Evolutionary conservation across 2,113 vertebrate genomes (phyloP), one percentile per base, ranked within the genome.

Genomic region (Xiphias gladius): DNA sequence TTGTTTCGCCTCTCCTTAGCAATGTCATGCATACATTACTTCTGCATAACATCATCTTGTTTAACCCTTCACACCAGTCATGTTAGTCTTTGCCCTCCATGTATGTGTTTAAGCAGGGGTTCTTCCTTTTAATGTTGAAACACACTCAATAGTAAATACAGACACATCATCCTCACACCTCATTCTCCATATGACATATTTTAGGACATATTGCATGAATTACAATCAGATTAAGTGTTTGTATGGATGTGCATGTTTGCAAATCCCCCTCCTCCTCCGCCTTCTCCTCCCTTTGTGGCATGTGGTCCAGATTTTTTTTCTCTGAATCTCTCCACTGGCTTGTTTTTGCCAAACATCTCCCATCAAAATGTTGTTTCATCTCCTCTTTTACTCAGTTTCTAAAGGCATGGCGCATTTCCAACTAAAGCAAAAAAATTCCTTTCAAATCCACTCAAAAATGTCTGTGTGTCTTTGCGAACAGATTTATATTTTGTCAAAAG

Each of bases 341-440:
- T 79, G 62, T 73, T 84, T 83, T 79, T 81, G 85, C 73, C 81
- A 83, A 83, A 76, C 28, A 32, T 22, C 63, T 63, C 75, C 46
- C 57, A 59, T 84, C 65, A 85, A 89, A 86, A 85, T 77, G 76
- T 65, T 57, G 64, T 87, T 91, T 87, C 74, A 89, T 89, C 79
- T 84, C 35, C 30, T 41, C 24, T 76, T 68, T 77, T 68, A 26
- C 74, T 79, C 77, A 22, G 24, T 86, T 59, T 76, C 79, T 73
- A 82, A 87, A 87, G 72, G 17, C 61, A 17, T 57, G 81, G 76
- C 65, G 2, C 48, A 37, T 88, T 83, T 87, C 74, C 82, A 88
- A 28, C 48, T 50, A 14, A 80, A 54, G 11, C 8, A 54, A 54
- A 78, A 66, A 71, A 26, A 7, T 3, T 26, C 14, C 58, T 82